Evolutionary conservation across 1,140 invertebrate genomes (phyloP).

Genomic region (Alviniconcha marisindica): DNA sequence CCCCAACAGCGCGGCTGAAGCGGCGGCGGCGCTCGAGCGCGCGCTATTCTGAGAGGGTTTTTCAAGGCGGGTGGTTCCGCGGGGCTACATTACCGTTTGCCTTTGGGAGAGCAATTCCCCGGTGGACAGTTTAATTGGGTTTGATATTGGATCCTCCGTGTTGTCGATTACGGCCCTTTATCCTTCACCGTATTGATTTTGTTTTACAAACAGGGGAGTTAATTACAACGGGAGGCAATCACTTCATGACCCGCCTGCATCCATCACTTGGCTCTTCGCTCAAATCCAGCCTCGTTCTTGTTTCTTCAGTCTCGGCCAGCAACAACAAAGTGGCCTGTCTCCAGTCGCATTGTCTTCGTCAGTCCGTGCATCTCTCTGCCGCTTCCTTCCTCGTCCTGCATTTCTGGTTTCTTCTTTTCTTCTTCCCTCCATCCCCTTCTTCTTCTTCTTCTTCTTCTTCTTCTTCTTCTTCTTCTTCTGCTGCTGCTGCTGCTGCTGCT

Average conservation of each 20-base stretch:
- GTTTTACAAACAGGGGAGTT: slow-evolving; percentile 12
- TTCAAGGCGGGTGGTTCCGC: neutral
- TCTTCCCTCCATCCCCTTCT: no score
- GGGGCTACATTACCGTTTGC: neutral
- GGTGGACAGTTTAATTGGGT: slow-evolving; percentile 37
- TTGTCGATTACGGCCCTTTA: slow-evolving; percentile 17
- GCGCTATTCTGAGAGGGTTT: neutral
- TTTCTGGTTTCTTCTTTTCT: no score
- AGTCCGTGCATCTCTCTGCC: no score
- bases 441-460: no score
- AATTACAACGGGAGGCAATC: slow-evolving; percentile 9
- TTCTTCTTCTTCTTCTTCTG: no score
- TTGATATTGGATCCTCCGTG: slow-evolving; percentile 29
- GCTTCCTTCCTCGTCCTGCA: no score
- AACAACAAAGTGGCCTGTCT: no score
- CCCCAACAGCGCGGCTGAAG: neutral
- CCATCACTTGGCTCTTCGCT: no score
- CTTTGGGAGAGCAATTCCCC: slow-evolving; percentile 8
- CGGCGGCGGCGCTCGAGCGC: neutral
- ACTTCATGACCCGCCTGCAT: neutral
- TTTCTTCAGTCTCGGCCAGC: no score
- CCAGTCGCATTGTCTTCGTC: no score
- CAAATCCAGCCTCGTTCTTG: no score
- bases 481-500: no score
- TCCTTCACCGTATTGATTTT: slow-evolving; percentile 10